Evolutionary conservation across 2,113 vertebrate genomes (phyloP), one percentile per base, ranked within the genome.

Genomic region (Spea multiplicata): DNA sequence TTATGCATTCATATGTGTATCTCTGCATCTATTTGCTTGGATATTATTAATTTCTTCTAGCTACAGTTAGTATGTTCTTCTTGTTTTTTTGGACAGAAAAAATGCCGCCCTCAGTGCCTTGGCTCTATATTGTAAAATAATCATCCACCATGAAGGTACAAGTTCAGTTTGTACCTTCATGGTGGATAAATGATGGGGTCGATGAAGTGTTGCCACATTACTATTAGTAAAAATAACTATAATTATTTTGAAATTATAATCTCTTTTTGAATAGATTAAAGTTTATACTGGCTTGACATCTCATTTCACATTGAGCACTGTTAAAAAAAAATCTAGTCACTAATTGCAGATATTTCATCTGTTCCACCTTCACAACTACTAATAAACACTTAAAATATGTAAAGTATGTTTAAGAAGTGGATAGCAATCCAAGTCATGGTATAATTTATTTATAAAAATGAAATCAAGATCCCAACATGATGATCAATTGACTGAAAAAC

Each of bases 311-410:
- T 16, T 67, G 64, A 75, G 65, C 48, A 67, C 50, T 75, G 55
- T 67, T 75, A 68, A 75, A 47, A 62, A 16, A n/a, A 55, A 67
- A 66, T 66, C 65, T 68, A 75, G 48, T 47, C 62, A 75, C 61
- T 75, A 75, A 75, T 75, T 75, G 73, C 73, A 75, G 64, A 66
- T 75, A 66, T 66, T 75, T 75, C 48, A 75, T 75, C 62, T 75
- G 62, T 75, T 66, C 62, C 73, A 52, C 73, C 49, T 75, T 75
- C 64, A 13, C 45, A 52, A 52, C 73, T 66, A 75, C 61, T 66
- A 75, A 75, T 64, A 75, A 75, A 75, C 62, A 75, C 62, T 75
- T 75, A 75, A 75, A 75, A 75, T 66, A 65, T 74, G 73, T 44
- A 74, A 46, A 74, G 59, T 74, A 65, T 50, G 73, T 65, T 13